Evolutionary conservation across 2,888 invertebrate genomes (phyloP), one percentile per base, ranked within the genome.

Genomic region (Pterobdella sp.): DNA sequence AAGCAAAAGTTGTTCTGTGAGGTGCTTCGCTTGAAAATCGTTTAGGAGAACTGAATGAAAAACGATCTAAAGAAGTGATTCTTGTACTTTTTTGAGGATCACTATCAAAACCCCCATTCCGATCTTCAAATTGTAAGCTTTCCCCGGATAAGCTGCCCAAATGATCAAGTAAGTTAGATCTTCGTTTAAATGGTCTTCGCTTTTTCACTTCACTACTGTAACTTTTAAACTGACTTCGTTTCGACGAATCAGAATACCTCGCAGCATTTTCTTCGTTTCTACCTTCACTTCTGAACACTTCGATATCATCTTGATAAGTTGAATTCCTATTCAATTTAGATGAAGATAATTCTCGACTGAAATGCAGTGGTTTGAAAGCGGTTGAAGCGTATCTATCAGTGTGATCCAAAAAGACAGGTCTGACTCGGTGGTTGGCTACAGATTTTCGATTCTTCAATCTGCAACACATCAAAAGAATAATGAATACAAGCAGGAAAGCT

Each of bases 401-500:
- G 49, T 7, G 49, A 42, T 7, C 22, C 10, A 14, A 22, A 14
- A 56, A 26, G 3, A 56, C 60, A 18, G 60, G n/a, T 22, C 60
- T 22, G n/a, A 56, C 60, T 14, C 60, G 7, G 18, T 4, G 60
- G 60, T n/a, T 22, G 4, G 10, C n/a, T 18, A 4, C n/a, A 4
- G 10, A n/a, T 3, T 31, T 35, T 2, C 31, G 42, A 2, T 42
- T 4, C 3, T 10, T 2, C 4, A 36, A 7, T 22, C 14, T 4
- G n/a, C 31, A 37, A 2, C 34, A 14, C 34, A 71, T 32, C 18
- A n/a, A 63, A 63, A 35, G n/a, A n/a, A 71, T 63, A 63, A 71
- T 71, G 71, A 71, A 29, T 22, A 71, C 63, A 29, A 71, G 71
- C 34, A 71, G 71, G n/a, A 60, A 35, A 63, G 26, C 31, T 22